Percentiles rank a stretch among this genome's conserved stretches.
phyloP scores from a whole-genome alignment of 2,888 invertebrate species.

The Drosophila atroscutellata region DNA sequence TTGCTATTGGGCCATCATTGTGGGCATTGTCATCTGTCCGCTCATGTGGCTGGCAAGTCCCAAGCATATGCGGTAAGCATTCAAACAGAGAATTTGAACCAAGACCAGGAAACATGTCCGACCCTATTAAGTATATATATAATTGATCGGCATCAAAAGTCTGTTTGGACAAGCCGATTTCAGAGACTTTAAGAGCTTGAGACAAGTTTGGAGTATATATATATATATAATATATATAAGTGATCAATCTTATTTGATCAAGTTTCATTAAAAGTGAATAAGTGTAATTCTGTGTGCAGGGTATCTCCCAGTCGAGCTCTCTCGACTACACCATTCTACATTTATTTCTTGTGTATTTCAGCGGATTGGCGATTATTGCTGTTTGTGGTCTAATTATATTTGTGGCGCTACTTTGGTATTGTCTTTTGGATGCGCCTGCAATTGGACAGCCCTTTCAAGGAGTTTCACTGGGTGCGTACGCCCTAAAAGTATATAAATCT shows the following conservation, averaged over 20 bases:
- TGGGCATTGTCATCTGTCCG: slow-evolving; percentile 91
- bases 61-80: slow-evolving; percentile 94
- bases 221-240: background rate
- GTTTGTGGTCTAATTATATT: slow-evolving; percentile 88
- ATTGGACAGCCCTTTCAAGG: slow-evolving; percentile 83
- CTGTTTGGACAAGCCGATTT: background rate
- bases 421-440: slow-evolving; percentile 86
- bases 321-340: background rate
- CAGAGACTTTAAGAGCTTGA: background rate
- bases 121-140: background rate
- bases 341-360: slow-evolving; percentile 35
- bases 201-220: no score
- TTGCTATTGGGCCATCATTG: slow-evolving; percentile 93
- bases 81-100: background rate
- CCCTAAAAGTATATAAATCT: background rate
- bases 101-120: background rate
- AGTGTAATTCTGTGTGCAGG: background rate
- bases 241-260: background rate
- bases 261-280: background rate
- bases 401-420: slow-evolving; percentile 88
- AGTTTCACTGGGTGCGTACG: slow-evolving; percentile 70
- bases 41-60: slow-evolving; percentile 95
- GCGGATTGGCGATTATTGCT: slow-evolving; percentile 87
- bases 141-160: background rate
- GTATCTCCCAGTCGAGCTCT: background rate